Conservation (phyloP, 1,140 invertebrate species). For the Maconellicoccus hirsutus region DNA sequence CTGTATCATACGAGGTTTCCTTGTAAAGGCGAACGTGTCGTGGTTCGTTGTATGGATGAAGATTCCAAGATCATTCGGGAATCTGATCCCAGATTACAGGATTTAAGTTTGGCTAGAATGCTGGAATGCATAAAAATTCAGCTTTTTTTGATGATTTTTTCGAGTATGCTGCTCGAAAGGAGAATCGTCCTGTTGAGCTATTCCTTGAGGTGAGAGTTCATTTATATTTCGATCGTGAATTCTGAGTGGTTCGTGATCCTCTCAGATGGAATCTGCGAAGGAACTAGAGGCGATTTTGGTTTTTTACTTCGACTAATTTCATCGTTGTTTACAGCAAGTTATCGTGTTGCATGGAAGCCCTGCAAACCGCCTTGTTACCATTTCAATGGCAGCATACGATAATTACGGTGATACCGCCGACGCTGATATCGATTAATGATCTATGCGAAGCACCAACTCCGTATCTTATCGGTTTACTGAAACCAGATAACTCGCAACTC, state of each 20-base stretch:
- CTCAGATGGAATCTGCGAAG: too few species aligned
- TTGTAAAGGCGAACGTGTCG: too few species aligned
- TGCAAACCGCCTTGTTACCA: constrained; percentile 62
- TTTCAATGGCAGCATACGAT: constrained; percentile 71
- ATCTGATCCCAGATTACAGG: constrained; percentile 49
- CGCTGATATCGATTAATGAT: constrained; percentile 44
- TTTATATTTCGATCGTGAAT: too few species aligned
- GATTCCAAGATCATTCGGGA: too few species aligned
- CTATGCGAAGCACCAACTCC: constrained; percentile 62
- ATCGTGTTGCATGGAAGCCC: constrained; percentile 57
- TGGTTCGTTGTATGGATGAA: too few species aligned
- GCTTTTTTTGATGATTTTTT: constrained; percentile 55
- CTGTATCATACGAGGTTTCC: too few species aligned
- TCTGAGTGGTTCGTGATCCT: too few species aligned
- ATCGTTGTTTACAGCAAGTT: constrained; percentile 46
- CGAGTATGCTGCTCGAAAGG: constrained; percentile 57
- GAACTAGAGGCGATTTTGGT: not conserved
- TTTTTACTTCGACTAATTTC: too few species aligned
- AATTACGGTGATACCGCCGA: constrained; percentile 56
- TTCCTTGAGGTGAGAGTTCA: constrained; percentile 55
- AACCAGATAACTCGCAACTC: constrained; percentile 37
- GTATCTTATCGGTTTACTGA: constrained; percentile 56
- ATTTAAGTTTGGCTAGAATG: constrained; percentile 47
- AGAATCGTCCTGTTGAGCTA: constrained; percentile 58
- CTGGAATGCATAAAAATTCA: constrained; percentile 49